These are phyloP conservation scores for Malurus elegans DNA, from an alignment of 2,113 vertebrate genomes.

Conservation along the genomic window DNA sequence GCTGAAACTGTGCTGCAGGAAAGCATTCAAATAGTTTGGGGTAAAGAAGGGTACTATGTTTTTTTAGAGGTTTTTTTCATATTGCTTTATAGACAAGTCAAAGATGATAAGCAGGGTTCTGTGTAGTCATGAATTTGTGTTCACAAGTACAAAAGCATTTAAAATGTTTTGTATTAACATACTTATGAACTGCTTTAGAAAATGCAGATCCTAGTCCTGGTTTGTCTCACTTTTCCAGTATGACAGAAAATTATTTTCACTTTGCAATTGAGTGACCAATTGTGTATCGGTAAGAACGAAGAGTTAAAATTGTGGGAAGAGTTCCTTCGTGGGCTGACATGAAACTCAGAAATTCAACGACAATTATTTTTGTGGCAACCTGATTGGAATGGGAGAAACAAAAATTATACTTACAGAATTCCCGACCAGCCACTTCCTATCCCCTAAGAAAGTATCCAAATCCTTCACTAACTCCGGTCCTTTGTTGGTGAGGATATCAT, in stretches of 20 bases:
- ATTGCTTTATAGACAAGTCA: neutral
- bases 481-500: conserved; percentile 68
- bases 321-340: neutral
- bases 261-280: neutral
- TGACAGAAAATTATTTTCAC: neutral
- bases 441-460: conserved; percentile 70
- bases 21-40: neutral
- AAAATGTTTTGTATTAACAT: neutral
- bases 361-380: neutral
- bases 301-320: neutral
- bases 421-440: conserved; percentile 75
- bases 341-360: neutral
- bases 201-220: neutral
- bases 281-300: neutral
- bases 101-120: neutral
- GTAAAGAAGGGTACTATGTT: neutral
- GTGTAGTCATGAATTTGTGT: neutral
- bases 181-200: neutral
- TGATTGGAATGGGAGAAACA: neutral
- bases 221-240: neutral
- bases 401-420: conserved; percentile 73
- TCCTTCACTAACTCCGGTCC: conserved; percentile 60
- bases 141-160: neutral
- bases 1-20: neutral
- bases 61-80: rapidly evolving